Evolutionary conservation across 2,113 vertebrate genomes (phyloP).

Genomic region (Bungarus multicinctus): DNA sequence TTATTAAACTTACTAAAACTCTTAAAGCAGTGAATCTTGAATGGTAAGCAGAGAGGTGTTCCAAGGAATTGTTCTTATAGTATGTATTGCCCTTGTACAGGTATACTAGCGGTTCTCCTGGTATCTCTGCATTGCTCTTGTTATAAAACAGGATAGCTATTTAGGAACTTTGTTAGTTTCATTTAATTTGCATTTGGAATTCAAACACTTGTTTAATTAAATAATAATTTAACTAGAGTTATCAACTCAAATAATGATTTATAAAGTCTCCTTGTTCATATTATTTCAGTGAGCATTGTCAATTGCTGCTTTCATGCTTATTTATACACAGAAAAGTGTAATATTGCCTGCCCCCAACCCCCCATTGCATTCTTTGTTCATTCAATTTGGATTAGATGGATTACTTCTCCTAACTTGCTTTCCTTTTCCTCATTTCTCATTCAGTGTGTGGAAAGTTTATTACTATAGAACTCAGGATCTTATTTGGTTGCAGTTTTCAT

Average conservation of each 20-base stretch:
- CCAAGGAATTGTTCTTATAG: not conserved
- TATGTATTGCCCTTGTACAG: not conserved
- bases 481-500: not conserved
- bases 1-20: too few relatives aligned
- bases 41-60: not conserved
- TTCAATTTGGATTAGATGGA: not conserved
- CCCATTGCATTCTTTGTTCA: not conserved
- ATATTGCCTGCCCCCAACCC: not conserved
- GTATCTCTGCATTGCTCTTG: not conserved
- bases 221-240: not conserved
- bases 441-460: not conserved
- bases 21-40: not conserved
- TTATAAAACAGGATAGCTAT: not conserved
- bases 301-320: not conserved
- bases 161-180: not conserved
- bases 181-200: not conserved
- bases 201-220: not conserved
- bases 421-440: not conserved
- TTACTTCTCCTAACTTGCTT: not conserved
- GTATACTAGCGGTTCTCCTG: not conserved
- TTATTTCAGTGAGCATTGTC: not conserved
- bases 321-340: not conserved
- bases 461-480: not conserved
- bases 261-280: not conserved
- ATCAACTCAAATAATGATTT: not conserved